Evolutionary conservation across 2,888 invertebrate species (phyloP).

Genomic region (Troilus luridus): DNA sequence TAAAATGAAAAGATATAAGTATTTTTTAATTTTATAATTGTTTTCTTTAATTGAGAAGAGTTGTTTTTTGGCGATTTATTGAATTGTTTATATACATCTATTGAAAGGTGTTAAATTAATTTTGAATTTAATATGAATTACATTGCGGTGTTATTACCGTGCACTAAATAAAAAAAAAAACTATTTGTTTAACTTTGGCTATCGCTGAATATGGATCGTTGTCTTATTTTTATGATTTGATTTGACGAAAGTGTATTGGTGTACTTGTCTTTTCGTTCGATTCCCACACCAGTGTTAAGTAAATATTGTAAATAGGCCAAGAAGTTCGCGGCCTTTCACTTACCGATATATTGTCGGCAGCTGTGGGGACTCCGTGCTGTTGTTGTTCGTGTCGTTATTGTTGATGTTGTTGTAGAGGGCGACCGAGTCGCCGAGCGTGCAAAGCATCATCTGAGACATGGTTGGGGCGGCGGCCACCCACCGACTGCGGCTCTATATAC

Average conservation of each 20-base stretch:
- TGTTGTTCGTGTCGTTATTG: constrained; percentile 75
- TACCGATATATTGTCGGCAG: constrained; percentile 92
- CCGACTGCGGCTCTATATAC: not conserved
- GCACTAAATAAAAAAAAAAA: too few relatives aligned
- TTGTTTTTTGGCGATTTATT: too few relatives aligned
- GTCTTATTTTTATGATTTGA: not conserved
- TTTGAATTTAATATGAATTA: not conserved
- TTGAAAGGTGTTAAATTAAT: not conserved
- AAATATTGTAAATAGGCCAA: not conserved
- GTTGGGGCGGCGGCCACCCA: constrained; percentile 68
- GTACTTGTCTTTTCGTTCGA: not conserved
- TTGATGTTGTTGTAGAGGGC: constrained; percentile 67
- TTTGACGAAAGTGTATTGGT: not conserved
- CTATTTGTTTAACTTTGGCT: not conserved
- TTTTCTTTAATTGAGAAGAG: too few relatives aligned
- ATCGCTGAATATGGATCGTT: not conserved
- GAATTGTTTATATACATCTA: not conserved
- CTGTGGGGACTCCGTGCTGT: constrained; percentile 75
- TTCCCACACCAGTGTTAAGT: not conserved
- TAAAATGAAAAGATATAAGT: too few relatives aligned
- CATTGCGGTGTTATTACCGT: too few relatives aligned
- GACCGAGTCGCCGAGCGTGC: constrained; percentile 74
- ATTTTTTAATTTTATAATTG: not conserved
- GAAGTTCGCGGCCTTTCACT: constrained; percentile 59
- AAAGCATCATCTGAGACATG: constrained; percentile 84